Percentiles rank a stretch among this genome's conserved stretches.
phyloP scores from a whole-genome alignment of 2,113 vertebrate genomes.

The Vimba vimba region DNA sequence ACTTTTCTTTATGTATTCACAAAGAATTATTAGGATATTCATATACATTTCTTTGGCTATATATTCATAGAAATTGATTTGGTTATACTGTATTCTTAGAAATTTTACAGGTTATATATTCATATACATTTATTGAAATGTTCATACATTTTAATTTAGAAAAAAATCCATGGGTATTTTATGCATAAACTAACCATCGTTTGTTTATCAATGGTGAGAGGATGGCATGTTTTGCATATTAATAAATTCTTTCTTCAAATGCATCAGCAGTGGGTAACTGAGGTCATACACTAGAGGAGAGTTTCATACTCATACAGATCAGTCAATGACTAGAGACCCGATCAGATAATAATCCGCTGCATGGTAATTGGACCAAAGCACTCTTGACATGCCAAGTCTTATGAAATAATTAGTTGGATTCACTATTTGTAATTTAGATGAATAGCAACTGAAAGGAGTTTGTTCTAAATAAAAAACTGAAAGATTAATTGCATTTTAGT shows the following conservation, averaged over 20 bases:
- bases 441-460: not conserved
- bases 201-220: slow-evolving; percentile 13
- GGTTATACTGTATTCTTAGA: no score
- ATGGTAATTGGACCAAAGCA: slow-evolving; percentile 11
- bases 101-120: no score
- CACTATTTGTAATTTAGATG: not conserved
- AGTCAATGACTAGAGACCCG: not conserved
- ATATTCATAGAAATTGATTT: not conserved
- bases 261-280: slow-evolving; percentile 47
- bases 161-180: not conserved
- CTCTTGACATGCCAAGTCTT: slow-evolving; percentile 23
- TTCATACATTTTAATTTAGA: not conserved
- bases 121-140: no score
- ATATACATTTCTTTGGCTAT: not conserved
- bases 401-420: not conserved
- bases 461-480: not conserved
- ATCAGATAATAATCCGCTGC: slow-evolving; percentile 22
- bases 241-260: slow-evolving; percentile 48
- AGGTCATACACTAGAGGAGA: slow-evolving; percentile 1
- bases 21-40: not conserved
- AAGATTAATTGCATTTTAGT: not conserved
- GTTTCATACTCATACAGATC: not conserved
- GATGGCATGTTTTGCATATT: slow-evolving; percentile 2
- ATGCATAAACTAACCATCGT: not conserved
- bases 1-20: not conserved